Base-by-base conservation (phyloP, 1,140 invertebrate species). In the Pomacea maculata region DNA sequence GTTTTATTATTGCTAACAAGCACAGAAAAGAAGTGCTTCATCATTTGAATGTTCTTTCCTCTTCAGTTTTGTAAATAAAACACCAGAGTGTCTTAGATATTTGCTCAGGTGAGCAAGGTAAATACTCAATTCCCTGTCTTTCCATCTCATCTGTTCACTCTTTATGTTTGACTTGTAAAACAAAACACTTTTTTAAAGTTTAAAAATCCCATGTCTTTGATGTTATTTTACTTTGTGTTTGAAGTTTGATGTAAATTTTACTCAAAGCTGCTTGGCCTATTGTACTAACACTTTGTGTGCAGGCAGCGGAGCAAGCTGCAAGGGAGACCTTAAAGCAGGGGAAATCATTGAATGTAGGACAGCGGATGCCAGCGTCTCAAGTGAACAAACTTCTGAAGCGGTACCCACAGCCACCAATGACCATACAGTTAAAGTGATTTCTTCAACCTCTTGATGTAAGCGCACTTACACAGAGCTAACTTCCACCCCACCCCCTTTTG, bases 301-400 rank as follows among this genome's bases (percentile, higher is more conserved):
- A 82, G 81, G 78, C 57, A 34, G 77, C 71, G 15, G 52, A 67
- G 61, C 71, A 29, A 45, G 63, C 67, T n/a, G 67, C 67, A 9
- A 29, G 63, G 67, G 72, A 79, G 29, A 52, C 72, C 9, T 65
- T 65, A 6, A 67, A 61, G 25, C 67, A 75, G 52, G 81, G 81
- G 1, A 65, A 78, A 63, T 12, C 77, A 8, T 52, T 70, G 73
- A 61, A 45, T 25, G 72, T 17, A 8, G 15, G 54, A n/a, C 63
- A 72, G 11, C 68, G 68, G 0, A 45, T 54, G 19, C 73, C 81
- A n/a, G 63, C 75, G 21, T 19, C 52, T 11, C 72, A 68, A 54
- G 78, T 82, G n/a, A 82, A 82, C 73, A 78, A 82, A 72, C 67
- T 82, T 57, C 34, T 82, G 73, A 61, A 64, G 45, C 77, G 78